Conservation (phyloP, 2,113 vertebrate genomes). For the Vireo altiloquus region DNA sequence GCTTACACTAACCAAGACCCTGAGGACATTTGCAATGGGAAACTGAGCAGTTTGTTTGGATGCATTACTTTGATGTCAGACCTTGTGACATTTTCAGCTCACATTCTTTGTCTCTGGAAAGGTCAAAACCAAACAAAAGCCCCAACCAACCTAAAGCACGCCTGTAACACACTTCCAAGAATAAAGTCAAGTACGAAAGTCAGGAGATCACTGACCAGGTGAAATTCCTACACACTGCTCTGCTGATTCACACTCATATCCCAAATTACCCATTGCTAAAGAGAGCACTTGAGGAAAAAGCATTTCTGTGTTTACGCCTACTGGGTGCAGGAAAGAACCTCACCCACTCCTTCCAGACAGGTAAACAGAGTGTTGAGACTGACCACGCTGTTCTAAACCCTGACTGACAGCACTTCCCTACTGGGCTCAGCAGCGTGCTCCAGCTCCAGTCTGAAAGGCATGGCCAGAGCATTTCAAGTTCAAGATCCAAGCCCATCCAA, state of each 20-base stretch:
- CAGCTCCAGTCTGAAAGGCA: not conserved
- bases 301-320: not conserved
- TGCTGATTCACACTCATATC: not conserved
- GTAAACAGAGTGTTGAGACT: not conserved
- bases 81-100: not conserved
- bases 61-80: not conserved
- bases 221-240: not conserved
- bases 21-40: not conserved
- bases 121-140: not conserved
- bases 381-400: not conserved
- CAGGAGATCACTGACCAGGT: not conserved
- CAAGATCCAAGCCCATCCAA: not conserved
- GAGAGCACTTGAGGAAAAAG: not conserved
- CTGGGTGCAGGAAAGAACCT: not conserved
- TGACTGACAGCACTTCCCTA: not conserved
- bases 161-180: not conserved
- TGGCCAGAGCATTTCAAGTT: not conserved
- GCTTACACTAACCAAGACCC: not conserved
- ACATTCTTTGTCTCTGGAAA: not conserved
- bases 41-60: not conserved
- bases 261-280: conserved; percentile 12
- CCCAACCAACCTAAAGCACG: not conserved
- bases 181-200: not conserved
- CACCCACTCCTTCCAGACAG: not conserved
- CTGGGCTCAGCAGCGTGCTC: not conserved